Evolutionary conservation across 1,140 invertebrate genomes (phyloP).

Genomic region (Leptoteleia sp.): DNA sequence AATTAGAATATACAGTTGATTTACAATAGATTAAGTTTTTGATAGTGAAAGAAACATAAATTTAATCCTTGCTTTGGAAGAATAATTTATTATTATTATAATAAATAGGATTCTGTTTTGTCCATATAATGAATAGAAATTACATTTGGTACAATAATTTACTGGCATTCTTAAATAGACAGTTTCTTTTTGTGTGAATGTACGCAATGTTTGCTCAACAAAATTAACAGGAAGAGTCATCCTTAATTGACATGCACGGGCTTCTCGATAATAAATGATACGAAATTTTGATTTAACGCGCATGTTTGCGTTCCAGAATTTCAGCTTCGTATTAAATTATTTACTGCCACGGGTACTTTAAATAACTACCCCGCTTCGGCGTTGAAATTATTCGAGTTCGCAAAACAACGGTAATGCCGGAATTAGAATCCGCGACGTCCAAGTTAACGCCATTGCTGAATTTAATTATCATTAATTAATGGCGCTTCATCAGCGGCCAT

Average conservation of each 20-base stretch:
- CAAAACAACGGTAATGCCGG: background rate
- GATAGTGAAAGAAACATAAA: too few species aligned
- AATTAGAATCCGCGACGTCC: slow-evolving; percentile 19
- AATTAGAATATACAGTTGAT: too few species aligned
- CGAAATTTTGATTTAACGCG: slow-evolving; percentile 10
- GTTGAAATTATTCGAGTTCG: slow-evolving; percentile 20
- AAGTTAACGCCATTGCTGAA: slow-evolving; percentile 9
- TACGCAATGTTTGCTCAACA: too few species aligned
- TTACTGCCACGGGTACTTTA: slow-evolving; percentile 15
- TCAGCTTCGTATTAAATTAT: slow-evolving; percentile 8
- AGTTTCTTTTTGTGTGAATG: too few species aligned
- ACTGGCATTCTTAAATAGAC: too few species aligned
- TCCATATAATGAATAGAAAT: too few species aligned
- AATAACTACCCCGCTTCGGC: slow-evolving; percentile 8
- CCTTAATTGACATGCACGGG: slow-evolving; percentile 2
- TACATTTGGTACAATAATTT: too few species aligned
- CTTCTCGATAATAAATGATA: background rate
- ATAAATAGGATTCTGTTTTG: too few species aligned
- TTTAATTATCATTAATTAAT: slow-evolving; percentile 27
- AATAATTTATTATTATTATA: too few species aligned
- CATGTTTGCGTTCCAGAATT: background rate
- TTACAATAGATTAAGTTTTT: too few species aligned
- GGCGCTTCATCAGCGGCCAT: background rate
- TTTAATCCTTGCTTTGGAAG: too few species aligned
- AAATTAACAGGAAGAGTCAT: background rate